Evolutionary conservation across 2,113 vertebrate species (phyloP).

Genomic region (Caracal caracal): DNA sequence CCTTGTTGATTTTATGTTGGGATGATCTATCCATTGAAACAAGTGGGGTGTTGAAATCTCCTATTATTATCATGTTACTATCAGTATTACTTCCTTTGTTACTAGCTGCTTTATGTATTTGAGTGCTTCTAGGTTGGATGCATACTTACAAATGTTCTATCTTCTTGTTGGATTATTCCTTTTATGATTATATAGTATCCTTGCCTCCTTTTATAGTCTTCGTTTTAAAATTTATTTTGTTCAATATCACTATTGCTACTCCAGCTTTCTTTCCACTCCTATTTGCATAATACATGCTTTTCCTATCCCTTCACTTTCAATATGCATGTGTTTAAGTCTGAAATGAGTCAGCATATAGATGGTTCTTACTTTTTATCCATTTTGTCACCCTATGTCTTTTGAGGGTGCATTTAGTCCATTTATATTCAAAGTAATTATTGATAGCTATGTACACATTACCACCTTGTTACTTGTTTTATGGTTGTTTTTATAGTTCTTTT

Average conservation of each 20-base stretch:
- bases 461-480: not conserved
- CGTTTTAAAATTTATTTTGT: not conserved
- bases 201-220: not conserved
- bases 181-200: not conserved
- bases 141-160: not conserved
- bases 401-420: not conserved
- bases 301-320: not conserved
- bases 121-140: not conserved
- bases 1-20: not conserved
- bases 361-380: not conserved
- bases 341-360: not conserved
- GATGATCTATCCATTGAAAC: not conserved
- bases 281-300: no score
- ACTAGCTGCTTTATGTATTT: not conserved
- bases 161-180: not conserved
- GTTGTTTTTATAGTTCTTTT: not conserved
- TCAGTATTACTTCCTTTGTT: not conserved
- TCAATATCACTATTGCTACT: not conserved
- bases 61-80: not conserved
- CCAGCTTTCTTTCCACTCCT: not conserved
- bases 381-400: not conserved
- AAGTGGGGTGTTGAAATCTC: not conserved
- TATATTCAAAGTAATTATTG: not conserved
- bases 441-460: not conserved
- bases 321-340: not conserved